Base-by-base conservation (phyloP, 2,113 vertebrate genomes). In the Ia io region DNA sequence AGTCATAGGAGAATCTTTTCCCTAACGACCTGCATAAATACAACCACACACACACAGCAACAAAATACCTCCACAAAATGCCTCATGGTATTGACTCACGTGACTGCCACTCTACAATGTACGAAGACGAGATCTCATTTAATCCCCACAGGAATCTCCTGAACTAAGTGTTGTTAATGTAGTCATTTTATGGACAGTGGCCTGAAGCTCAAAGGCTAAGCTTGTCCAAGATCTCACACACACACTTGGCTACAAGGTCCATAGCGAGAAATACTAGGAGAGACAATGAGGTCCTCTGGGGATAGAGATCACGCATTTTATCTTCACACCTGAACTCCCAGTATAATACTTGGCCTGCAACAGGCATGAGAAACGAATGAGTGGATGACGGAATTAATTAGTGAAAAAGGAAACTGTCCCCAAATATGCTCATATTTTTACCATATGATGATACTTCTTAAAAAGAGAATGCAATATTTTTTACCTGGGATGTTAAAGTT, bases 391-490 rank as follows among this genome's bases (percentile, higher is more conserved):
- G 22, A 83, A 49, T 80, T 79, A 49, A 92, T 56, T 44, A 84
- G 69, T 13, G 10, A 47, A 65, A 53, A 87, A 82, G 82, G 51
- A 79, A 84, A 65, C 30, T 4, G 32, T n/a, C 40, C 44, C n/a
- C 10, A 91, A 51, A 42, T 10, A 8, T 7, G 30, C 8, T 14
- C 2, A 2, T 51, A 42, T 79, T 96, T 87, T 94, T 88, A 88
- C n/a, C 73, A 85, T 13, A 8, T 44, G 53, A 74, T 79, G 32
- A 30, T 82, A 78, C 37, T 59, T 91, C 51, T 92, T 91, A 78
- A 94, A 94, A 93, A 96, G n/a, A 86, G 70, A 90, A 78, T 56
- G 35, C 10, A 59, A 22, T 63, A 37, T 88, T 77, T 94, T 94
- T 83, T 78, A 95, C 67, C 87, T 47, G 51, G 65, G 49, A 22